These are phyloP conservation scores for Enteromius viviparus DNA, from an alignment of 2,797 vertebrate species.

Conservation along the genomic window DNA sequence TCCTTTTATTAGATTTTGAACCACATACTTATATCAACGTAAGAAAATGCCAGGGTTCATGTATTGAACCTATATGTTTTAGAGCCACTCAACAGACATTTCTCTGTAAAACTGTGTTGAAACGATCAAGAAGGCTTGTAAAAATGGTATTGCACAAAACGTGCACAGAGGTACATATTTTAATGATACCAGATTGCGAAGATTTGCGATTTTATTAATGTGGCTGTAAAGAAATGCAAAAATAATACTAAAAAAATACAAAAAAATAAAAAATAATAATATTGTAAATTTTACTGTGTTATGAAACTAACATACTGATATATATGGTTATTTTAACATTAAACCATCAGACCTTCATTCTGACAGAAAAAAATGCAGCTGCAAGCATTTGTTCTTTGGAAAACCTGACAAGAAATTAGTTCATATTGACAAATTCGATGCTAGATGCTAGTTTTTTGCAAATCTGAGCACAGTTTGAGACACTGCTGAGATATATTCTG, in stretches of 20 bases:
- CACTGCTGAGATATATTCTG: not conserved
- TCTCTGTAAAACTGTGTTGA: too few relatives aligned
- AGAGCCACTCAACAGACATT: too few relatives aligned
- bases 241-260: too few relatives aligned
- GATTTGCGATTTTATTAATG: not conserved
- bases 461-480: not conserved
- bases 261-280: not conserved
- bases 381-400: not conserved
- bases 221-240: not conserved
- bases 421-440: not conserved
- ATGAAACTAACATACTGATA: not conserved
- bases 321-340: not conserved
- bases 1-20: too few relatives aligned
- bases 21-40: too few relatives aligned
- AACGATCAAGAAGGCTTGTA: too few relatives aligned
- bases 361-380: not conserved
- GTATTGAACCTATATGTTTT: too few relatives aligned
- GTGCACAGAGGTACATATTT: too few relatives aligned
- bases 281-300: not conserved
- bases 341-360: not conserved
- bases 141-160: too few relatives aligned
- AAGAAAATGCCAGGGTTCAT: too few relatives aligned
- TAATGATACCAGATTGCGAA: too few relatives aligned
- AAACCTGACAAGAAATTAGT: not conserved
- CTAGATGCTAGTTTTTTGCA: too few relatives aligned